phyloP scores from a whole-genome alignment of 2,113 vertebrate species.

The Phycodurus eques region DNA sequence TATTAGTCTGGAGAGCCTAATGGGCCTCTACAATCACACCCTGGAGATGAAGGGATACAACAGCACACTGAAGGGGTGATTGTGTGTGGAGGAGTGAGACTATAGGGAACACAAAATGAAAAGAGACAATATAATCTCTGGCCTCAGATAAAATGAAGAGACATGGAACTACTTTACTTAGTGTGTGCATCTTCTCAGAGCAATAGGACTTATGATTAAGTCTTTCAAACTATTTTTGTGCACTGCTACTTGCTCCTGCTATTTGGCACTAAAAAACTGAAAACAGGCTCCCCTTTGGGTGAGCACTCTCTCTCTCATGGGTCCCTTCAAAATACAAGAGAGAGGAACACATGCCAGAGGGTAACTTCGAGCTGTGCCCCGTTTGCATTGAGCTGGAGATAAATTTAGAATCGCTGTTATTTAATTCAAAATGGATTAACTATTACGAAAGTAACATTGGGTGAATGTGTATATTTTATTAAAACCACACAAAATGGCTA shows the following conservation, averaged over 20 bases:
- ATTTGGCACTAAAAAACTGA: neutral
- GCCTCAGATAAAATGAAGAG: neutral
- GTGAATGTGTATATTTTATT: too few relatives aligned
- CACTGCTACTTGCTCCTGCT: neutral
- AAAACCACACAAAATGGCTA: too few relatives aligned
- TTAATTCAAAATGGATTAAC: neutral
- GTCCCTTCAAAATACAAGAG: neutral
- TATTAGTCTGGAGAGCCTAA: slow-evolving; percentile 61
- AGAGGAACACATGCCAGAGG: neutral
- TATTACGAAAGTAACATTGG: neutral
- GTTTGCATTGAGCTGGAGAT: neutral
- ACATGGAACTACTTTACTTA: neutral
- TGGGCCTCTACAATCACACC: slow-evolving; percentile 57
- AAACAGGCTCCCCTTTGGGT: neutral
- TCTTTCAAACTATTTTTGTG: neutral
- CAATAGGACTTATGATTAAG: neutral
- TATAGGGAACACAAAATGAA: slow-evolving; percentile 18
- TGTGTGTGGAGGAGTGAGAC: slow-evolving; percentile 16
- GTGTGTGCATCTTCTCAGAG: neutral
- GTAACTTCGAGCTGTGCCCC: neutral
- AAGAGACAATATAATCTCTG: slow-evolving; percentile 22
- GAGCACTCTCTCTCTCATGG: neutral
- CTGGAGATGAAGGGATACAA: slow-evolving; percentile 64
- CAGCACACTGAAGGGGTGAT: slow-evolving; percentile 39
- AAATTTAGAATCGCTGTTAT: neutral